Percentiles rank a stretch among this genome's conserved stretches.
Evolutionary conservation across 2,888 invertebrate species (phyloP).

Genomic region (Ethmia dodecea): DNA sequence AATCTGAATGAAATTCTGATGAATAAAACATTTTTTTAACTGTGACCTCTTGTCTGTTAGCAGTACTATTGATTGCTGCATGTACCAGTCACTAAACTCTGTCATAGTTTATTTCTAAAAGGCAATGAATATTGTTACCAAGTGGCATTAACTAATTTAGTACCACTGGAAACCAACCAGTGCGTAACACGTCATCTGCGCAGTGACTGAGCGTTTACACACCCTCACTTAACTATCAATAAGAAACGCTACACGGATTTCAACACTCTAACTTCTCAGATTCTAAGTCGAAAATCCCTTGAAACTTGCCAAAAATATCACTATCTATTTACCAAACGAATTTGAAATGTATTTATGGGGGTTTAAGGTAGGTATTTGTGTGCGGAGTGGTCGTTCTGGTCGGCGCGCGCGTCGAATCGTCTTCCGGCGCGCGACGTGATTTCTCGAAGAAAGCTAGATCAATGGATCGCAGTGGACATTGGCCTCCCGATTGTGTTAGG

Average conservation of each 20-base stretch:
- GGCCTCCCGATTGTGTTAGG: conserved; percentile 55
- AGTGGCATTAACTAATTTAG: too few species aligned
- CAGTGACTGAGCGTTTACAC: conserved; percentile 59
- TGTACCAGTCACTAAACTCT: too few species aligned
- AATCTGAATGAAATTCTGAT: too few species aligned
- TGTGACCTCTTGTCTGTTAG: too few species aligned
- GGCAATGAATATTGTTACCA: too few species aligned
- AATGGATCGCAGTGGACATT: conserved; percentile 70
- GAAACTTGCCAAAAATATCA: neutral
- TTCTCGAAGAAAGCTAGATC: conserved; percentile 71
- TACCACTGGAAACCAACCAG: conserved; percentile 35
- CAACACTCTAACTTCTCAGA: neutral
- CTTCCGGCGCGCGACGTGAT: conserved; percentile 74
- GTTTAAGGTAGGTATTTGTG: neutral
- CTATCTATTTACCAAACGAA: neutral
- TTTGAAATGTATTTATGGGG: neutral
- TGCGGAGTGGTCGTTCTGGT: conserved; percentile 55
- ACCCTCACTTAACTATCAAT: conserved; percentile 42
- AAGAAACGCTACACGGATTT: neutral
- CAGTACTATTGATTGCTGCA: too few species aligned
- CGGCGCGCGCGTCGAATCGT: conserved; percentile 66
- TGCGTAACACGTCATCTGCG: conserved; percentile 60
- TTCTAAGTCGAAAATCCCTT: conserved; percentile 1
- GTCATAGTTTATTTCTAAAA: too few species aligned
- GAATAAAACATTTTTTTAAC: too few species aligned